Evolutionary conservation across 2,797 vertebrate genomes (phyloP), one percentile per base, ranked within the genome.

Genomic region (Cheirogaleus major): DNA sequence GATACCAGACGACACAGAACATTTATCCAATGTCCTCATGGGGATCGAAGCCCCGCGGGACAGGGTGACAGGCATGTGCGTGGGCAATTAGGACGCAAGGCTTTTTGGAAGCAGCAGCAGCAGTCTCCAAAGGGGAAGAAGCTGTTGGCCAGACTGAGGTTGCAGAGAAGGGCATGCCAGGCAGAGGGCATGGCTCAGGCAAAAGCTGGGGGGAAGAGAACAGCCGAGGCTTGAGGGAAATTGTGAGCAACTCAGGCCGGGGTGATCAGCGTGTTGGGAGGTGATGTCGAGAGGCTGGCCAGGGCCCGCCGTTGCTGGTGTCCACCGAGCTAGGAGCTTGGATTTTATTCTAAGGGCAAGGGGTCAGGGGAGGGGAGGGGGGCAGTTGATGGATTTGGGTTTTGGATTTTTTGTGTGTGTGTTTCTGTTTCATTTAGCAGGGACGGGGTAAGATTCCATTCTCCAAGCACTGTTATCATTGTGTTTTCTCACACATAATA

Each of bases 401-500:
- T 82, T 89, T 35, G 30, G 11, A 27, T 7, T 85, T 83, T 80
- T 50, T 59, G 11, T 30, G 35, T 89, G 65, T 95, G 76, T 67
- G 67, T 63, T 81, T 73, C 67, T 2, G 18, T 67, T 92, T 88
- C 35, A 14, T 86, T 87, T 78, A 52, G 30, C 45, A 48, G 43
- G n/a, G 52, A 59, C n/a, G 70, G 30, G 67, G 15, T 65, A 83
- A 50, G 83, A 50, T 76, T 73, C 32, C 43, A 67, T n/a, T 59
- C 80, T 72, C 8, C 18, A 55, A 88, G 30, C 81, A 65, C 76
- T 73, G 61, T 93, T 95, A 30, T 65, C 65, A 89, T 89, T 80
- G 67, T 61, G 65, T 81, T 89, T 92, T 93, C 59, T 84, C 84
- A 72, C 86, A 88, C 50, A 85, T 43, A 85, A 41, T 57, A 59